Conservation (phyloP, 2,113 vertebrate species). For the Theristicus caerulescens region DNA sequence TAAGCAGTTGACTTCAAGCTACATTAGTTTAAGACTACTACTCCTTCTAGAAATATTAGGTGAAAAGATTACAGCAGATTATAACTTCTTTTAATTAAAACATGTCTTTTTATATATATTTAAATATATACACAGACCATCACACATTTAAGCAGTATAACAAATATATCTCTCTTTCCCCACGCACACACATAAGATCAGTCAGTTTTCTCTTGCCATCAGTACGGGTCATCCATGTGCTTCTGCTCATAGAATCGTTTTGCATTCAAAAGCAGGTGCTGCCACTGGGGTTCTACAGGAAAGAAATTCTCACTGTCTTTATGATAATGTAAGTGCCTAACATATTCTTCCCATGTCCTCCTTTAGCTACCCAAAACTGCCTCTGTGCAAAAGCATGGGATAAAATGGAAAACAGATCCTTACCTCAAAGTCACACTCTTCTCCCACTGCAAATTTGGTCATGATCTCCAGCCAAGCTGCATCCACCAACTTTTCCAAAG, state of each 20-base stretch:
- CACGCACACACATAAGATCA: rapidly evolving
- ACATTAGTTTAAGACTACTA: neutral
- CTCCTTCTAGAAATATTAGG: neutral
- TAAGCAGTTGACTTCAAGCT: neutral
- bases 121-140: neutral
- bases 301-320: neutral
- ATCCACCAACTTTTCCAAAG: constrained; percentile 95
- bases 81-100: neutral
- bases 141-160: neutral
- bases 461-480: constrained; percentile 95
- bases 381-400: neutral
- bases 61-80: neutral
- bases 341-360: neutral
- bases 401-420: neutral
- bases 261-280: neutral
- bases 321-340: neutral
- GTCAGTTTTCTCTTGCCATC: neutral
- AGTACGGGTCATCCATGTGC: neutral
- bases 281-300: neutral
- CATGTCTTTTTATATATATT: neutral
- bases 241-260: neutral
- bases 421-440: constrained; percentile 97
- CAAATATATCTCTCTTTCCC: neutral
- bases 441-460: constrained; percentile 94
- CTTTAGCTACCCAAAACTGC: neutral